Percentiles rank a stretch among this genome's conserved stretches.
Conservation (phyloP, 1,140 invertebrate species). For the Neodiprion virginianus region DNA sequence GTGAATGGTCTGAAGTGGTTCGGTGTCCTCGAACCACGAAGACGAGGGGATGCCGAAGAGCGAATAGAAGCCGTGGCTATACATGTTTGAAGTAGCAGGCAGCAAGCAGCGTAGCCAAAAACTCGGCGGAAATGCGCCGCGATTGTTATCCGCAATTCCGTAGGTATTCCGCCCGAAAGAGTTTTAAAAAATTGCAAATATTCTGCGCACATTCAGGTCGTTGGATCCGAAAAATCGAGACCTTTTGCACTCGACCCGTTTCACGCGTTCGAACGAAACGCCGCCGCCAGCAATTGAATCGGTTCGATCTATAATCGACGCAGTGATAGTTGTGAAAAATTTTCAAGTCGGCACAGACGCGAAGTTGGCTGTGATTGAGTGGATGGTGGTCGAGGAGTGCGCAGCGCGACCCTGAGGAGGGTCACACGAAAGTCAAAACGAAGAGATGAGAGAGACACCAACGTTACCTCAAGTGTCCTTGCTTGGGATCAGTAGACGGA, state of each 20-base stretch:
- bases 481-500: neutral
- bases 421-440: neutral
- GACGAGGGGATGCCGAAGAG: neutral
- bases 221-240: too few species aligned
- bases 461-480: constrained; percentile 1
- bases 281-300: neutral
- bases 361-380: neutral
- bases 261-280: neutral
- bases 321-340: neutral
- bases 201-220: too few species aligned
- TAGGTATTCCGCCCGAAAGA: too few species aligned
- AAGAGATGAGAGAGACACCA: neutral
- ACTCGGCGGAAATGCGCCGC: neutral
- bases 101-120: neutral
- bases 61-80: neutral
- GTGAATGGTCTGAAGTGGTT: neutral
- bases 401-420: neutral
- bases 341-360: neutral
- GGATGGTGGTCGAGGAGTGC: neutral
- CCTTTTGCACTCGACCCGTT: too few species aligned
- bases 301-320: neutral
- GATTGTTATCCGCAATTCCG: too few species aligned
- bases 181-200: too few species aligned
- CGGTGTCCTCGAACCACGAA: neutral
- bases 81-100: neutral